Base-by-base conservation (phyloP, 2,888 invertebrate species). In the Temnothorax ravouxi region DNA sequence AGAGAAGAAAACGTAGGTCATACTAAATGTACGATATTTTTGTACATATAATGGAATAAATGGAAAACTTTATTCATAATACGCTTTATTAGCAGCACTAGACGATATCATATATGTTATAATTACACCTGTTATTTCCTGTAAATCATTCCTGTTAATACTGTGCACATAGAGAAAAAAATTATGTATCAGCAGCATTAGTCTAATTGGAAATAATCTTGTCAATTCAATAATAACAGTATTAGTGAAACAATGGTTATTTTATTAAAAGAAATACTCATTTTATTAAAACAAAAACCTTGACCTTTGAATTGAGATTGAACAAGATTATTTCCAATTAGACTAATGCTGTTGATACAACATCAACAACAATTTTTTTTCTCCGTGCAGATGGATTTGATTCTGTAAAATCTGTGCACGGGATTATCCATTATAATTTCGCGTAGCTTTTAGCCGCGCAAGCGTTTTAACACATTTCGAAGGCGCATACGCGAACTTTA, bases 401-500 rank as follows among this genome's bases (percentile, higher is more conserved):
- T 18, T n/a, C 8, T 38, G 25, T 8, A 41, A 13, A 76, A 25
- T 13, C 13, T 5, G n/a, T 25, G 4, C 9, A 25, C 15, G 5
- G 9, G 21, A 11, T 38, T 18, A n/a, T n/a, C n/a, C n/a, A n/a
- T n/a, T n/a, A 25, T 25, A 34, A 38, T 38, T 21, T 13, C 47
- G 3, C 11, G 3, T n/a, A 56, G 25, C 13, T 38, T 56, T 34
- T 3, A 25, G 0, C 3, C 59, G 79, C 79, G 79, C 79, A 80
- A 59, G 79, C 79, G 79, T 80, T 25, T 80, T 47, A 25, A 34
- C 74, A 38, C 8, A 21, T n/a, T 38, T 74, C 34, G 11, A 67
- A 15, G 18, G 74, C 85, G 88, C 86, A 67, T 79, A 89, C 62
- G 87, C 56, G 44, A 25, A 44, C 11, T 15, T 64, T 86, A 85